Evolutionary conservation across 2,888 invertebrate genomes (phyloP), one percentile per base, ranked within the genome.

Genomic region (Mythimna vitellina): DNA sequence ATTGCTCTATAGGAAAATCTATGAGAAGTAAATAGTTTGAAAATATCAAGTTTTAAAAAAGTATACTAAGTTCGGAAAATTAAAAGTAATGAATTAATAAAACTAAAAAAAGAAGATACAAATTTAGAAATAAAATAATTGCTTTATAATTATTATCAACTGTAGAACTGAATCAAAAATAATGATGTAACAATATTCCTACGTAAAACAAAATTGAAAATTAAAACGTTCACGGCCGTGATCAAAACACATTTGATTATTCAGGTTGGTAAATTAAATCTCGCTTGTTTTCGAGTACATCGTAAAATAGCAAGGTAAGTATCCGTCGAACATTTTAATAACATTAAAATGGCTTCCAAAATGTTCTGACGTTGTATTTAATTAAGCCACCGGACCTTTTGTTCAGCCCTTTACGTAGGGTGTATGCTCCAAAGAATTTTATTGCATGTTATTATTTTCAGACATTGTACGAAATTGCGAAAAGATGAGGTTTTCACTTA

Each of bases 321-420:
- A 89, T 83, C 90, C 92, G 92, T 92, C 93, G 93, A 94, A 95
- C 94, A 94, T 93, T 95, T 95, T 95, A 95, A 95, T 96, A 95
- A 95, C 93, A 93, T 93, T 93, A 93, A 94, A 96, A 94, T 93
- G 92, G 91, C 91, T 92, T 91, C 89, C 87, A 89, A 90, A 93
- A 93, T 89, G 91, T 92, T 92, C 90, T 88, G 88, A 89, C 89
- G 89, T 89, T 91, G 92, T 94, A 93, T 95, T 95, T 96, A 94
- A 95, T 94, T 95, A 95, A 95, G 93, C 89, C 87, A 76, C 85
- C 46, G 85, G 90, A 88, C 93, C 93, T 92, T 93, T 93, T 90
- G 90, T 90, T 88, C 86, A 81, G 87, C 88, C 91, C 89, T 90
- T 89, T 89, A 89, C 90, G 86, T 84, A 64, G 78, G 79, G 81